Evolutionary conservation across 2,113 vertebrate genomes (phyloP).

Genomic region (Nematolebias whitei): DNA sequence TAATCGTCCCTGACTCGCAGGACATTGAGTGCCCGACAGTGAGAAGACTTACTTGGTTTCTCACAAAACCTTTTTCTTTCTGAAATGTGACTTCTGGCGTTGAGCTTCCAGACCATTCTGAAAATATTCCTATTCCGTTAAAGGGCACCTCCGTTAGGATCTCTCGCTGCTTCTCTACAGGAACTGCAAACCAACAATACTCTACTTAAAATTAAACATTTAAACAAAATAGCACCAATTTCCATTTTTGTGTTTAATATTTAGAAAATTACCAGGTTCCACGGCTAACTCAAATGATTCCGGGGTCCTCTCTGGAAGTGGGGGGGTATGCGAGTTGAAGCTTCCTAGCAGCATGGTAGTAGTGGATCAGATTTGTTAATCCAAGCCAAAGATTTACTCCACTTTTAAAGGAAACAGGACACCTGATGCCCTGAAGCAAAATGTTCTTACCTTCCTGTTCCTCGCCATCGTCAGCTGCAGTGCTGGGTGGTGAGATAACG

Average conservation of each 20-base stretch:
- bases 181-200: slow-evolving; percentile 40
- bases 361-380: not conserved
- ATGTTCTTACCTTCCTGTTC: slow-evolving; percentile 41
- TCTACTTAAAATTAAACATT: too few relatives aligned
- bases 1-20: not conserved
- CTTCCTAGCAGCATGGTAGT: slow-evolving; percentile 38
- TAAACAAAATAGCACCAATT: not conserved
- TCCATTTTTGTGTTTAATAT: not conserved
- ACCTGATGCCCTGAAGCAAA: not conserved
- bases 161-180: slow-evolving; percentile 27
- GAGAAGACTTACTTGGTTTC: slow-evolving; percentile 79
- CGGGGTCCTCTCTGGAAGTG: slow-evolving; percentile 91
- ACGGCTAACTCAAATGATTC: slow-evolving; percentile 87
- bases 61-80: slow-evolving; percentile 49
- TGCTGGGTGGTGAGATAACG: slow-evolving; percentile 54
- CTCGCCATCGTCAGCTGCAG: slow-evolving; percentile 22
- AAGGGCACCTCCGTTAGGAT: slow-evolving; percentile 7
- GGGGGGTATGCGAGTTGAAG: slow-evolving; percentile 78
- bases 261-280: slow-evolving; percentile 74
- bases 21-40: not conserved
- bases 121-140: slow-evolving; percentile 70
- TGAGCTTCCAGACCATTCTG: slow-evolving; percentile 82
- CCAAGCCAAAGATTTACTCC: not conserved
- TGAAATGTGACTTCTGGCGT: slow-evolving; percentile 7
- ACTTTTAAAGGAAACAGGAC: not conserved